Conservation (phyloP, 1,140 invertebrate genomes). For the Eurosta solidaginis region DNA sequence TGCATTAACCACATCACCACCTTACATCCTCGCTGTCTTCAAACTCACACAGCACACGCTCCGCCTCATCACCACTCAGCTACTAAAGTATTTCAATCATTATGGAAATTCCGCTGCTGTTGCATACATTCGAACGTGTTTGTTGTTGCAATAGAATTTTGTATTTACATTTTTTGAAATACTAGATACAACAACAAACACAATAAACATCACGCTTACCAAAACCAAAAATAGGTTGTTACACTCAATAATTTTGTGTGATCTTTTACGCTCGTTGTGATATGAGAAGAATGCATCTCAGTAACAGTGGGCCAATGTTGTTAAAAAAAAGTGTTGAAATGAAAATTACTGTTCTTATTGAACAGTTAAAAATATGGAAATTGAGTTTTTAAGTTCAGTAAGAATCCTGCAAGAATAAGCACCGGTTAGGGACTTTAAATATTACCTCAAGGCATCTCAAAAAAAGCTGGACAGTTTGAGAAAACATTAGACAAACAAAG, state of each 20-base stretch:
- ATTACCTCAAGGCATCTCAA: no score
- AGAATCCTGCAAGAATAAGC: no score
- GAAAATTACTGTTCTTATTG: no score
- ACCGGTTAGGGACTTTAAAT: no score
- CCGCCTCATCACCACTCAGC: not conserved
- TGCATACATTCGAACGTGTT: not conserved
- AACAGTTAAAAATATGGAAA: no score
- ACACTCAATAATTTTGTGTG: conserved; percentile 20
- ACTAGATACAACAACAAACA: not conserved
- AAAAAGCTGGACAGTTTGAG: no score
- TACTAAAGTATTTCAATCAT: conserved; percentile 16
- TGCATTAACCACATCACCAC: no score
- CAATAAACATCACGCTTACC: not conserved
- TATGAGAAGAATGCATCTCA: not conserved
- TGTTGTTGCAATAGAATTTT: not conserved
- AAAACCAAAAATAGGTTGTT: conserved; percentile 15
- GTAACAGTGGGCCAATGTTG: not conserved
- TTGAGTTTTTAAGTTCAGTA: no score
- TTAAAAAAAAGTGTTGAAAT: not conserved
- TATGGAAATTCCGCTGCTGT: conserved; percentile 2
- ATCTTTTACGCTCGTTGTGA: not conserved
- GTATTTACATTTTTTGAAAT: not conserved
- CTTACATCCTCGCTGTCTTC: no score
- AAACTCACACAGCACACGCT: no score
- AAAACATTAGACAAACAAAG: no score